Base-by-base conservation (phyloP, 2,888 invertebrate species). In the Lissocephala sabroskyi region DNA sequence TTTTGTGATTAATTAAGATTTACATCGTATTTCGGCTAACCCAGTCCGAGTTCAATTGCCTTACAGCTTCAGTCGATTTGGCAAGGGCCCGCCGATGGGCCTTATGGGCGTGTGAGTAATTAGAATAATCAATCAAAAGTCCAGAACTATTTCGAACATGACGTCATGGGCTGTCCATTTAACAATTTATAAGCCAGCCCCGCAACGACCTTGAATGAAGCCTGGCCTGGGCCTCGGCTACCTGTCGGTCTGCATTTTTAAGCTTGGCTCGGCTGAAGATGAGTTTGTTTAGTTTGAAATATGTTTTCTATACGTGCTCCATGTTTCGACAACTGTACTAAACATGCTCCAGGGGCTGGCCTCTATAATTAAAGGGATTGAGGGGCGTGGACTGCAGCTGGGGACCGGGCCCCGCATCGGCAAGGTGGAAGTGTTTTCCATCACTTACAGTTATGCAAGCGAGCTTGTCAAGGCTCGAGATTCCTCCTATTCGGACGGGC, bases 241-340 rank as follows among this genome's bases (percentile, higher is more conserved):
- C 7, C 23, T 23, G 3, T 23, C 23, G 23, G 23, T 23, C 23
- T 23, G 23, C 23, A 23, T n/a, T n/a, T n/a, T n/a, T n/a, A n/a
- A n/a, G n/a, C n/a, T n/a, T n/a, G n/a, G n/a, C 23, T 23, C 4
- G 40, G 43, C 41, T 41, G 48, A 63, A 77, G 77, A 74, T 71
- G 71, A 71, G 71, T 71, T 71, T 71, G 71, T 71, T 71, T 71
- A 71, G 71, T 77, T 77, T 71, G 71, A 71, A 77, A 77, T 77
- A 71, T 71, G 75, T 77, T 77, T 71, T 71, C 75, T 71, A 70
- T 77, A 71, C 77, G 71, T 77, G 77, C 70, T 75, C 70, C 77
- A 68, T 63, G 74, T 71, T 76, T 68, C 18, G 17, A 18, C 7
- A 28, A 28, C 41, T 35, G 14, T n/a, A n/a, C n/a, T n/a, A n/a